Conservation (phyloP, 2,888 invertebrate species). For the Dryomyza anilis region DNA sequence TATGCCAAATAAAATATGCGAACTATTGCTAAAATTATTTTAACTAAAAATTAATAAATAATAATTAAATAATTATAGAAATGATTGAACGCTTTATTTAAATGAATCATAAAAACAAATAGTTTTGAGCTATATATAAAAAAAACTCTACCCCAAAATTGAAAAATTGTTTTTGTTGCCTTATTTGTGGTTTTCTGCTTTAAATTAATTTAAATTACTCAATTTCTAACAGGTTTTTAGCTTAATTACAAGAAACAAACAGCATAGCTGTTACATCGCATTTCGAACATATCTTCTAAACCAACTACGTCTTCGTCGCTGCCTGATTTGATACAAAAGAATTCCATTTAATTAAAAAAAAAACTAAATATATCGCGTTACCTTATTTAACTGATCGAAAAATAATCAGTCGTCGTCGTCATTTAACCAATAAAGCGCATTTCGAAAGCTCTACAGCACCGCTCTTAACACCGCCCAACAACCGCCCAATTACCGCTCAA, state of each 20-base stretch:
- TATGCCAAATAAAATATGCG: too few species aligned
- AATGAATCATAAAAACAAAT: background rate
- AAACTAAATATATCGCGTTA: background rate
- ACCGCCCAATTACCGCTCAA: background rate
- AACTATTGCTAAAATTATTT: too few species aligned
- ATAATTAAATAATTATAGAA: background rate
- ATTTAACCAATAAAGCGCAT: background rate
- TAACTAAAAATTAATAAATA: background rate
- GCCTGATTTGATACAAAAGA: constrained; percentile 26
- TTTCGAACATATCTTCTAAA: constrained; percentile 1
- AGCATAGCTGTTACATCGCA: background rate
- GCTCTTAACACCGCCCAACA: too few species aligned
- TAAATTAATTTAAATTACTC: too few species aligned
- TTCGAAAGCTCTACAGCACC: background rate
- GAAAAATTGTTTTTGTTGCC: constrained; percentile 25
- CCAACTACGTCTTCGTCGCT: background rate
- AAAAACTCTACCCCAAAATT: background rate
- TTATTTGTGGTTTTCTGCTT: background rate
- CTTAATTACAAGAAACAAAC: background rate
- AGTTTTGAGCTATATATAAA: too few species aligned
- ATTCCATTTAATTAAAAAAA: background rate
- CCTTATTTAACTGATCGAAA: background rate
- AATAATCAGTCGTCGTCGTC: too few species aligned
- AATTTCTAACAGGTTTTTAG: constrained; percentile 16
- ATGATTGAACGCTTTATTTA: too few species aligned